Conservation (phyloP, 2,797 vertebrate genomes). For the Tapirus indicus region DNA sequence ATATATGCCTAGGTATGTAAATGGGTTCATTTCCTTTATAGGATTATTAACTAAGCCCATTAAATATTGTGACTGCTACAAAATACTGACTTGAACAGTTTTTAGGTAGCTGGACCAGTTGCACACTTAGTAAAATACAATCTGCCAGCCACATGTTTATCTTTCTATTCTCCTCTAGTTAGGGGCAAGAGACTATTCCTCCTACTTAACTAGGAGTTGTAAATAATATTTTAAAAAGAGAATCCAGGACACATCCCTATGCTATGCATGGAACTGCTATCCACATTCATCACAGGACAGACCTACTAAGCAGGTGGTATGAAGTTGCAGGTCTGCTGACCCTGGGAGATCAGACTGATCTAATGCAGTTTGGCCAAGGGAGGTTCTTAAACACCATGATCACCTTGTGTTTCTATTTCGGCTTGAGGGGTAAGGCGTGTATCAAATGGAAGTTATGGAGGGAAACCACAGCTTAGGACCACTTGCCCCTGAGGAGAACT, state of each 20-base stretch:
- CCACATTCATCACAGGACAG: background rate
- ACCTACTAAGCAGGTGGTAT: background rate
- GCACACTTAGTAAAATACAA: background rate
- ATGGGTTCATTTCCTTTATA: background rate
- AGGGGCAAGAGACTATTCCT: background rate
- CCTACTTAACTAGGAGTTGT: background rate
- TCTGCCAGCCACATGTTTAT: background rate
- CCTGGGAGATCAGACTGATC: background rate
- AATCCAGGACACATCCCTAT: background rate
- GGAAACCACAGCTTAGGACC: background rate
- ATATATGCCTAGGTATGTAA: background rate
- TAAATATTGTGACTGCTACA: background rate
- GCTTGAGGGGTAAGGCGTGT: background rate
- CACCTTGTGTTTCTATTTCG: background rate
- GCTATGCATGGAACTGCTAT: accelerated
- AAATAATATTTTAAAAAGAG: slow-evolving; percentile 2
- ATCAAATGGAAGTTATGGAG: background rate
- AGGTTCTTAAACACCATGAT: background rate
- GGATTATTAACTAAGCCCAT: background rate
- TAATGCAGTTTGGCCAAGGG: background rate
- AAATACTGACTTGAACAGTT: background rate
- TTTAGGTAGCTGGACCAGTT: background rate
- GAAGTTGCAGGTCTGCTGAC: background rate
- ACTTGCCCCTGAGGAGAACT: background rate
- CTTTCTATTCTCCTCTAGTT: background rate